A percentile compares a stretch with the other conserved stretches of the same genome.
Evolutionary conservation across 2,888 invertebrate species (phyloP).

Genomic region (Luperina nickerlii): DNA sequence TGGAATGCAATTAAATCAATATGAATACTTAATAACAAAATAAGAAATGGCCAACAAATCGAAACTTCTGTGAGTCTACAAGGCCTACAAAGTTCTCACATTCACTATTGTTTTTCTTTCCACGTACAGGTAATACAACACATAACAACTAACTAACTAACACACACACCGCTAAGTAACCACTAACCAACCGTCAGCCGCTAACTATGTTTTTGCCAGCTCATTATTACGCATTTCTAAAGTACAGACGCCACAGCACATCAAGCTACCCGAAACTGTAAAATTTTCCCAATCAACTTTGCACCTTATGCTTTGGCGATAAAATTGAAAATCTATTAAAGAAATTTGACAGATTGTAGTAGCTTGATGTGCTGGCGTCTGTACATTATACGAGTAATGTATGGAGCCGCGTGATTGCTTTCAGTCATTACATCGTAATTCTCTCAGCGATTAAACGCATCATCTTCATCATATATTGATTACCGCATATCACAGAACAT

Average conservation of each 20-base stretch:
- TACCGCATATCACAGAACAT: slow-evolving; percentile 18
- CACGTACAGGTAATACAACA: neutral
- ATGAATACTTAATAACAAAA: neutral
- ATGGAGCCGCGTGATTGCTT: slow-evolving; percentile 21
- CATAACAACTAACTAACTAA: too few relatives aligned
- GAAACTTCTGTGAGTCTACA: neutral
- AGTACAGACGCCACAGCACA: too few relatives aligned
- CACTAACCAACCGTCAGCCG: too few relatives aligned
- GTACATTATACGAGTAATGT: slow-evolving; percentile 18
- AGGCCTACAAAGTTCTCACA: neutral
- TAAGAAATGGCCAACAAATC: neutral
- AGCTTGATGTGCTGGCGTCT: too few relatives aligned
- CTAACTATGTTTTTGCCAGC: neutral
- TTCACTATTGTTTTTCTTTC: neutral
- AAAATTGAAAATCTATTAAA: too few relatives aligned
- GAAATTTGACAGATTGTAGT: too few relatives aligned
- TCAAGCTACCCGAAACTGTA: too few relatives aligned
- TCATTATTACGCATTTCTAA: slow-evolving; percentile 23
- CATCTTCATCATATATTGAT: slow-evolving; percentile 49
- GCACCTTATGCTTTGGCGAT: too few relatives aligned
- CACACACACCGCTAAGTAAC: too few relatives aligned
- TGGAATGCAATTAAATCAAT: too few relatives aligned
- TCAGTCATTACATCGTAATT: slow-evolving; percentile 35
- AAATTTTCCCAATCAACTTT: too few relatives aligned
- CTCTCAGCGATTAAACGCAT: slow-evolving; percentile 30